A percentile compares a stretch with the other conserved stretches of the same genome.
Conservation (phyloP, 2,888 invertebrate species). For the Sinopyrophorus schimmeli region DNA sequence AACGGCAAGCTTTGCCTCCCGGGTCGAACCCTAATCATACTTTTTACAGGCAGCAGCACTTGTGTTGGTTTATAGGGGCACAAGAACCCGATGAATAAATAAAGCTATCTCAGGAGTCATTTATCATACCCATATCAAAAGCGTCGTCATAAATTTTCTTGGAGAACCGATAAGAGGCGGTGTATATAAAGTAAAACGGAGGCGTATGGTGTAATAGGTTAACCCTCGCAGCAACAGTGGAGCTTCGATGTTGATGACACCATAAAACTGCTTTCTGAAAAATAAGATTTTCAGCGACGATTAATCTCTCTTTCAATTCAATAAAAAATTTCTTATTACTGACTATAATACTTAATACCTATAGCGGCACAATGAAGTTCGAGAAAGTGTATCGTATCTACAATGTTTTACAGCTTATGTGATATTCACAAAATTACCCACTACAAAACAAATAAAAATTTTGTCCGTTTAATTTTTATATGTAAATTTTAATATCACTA, state of each 20-base stretch:
- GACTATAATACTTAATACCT: no score
- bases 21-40: slow-evolving; percentile 44
- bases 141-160: slow-evolving; percentile 60
- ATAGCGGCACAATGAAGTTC: no score
- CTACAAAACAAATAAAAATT: no score
- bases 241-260: slow-evolving; percentile 36
- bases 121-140: slow-evolving; percentile 63
- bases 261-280: no score
- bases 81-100: slow-evolving; percentile 63
- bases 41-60: slow-evolving; percentile 40
- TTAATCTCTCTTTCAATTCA: no score
- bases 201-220: slow-evolving; percentile 50
- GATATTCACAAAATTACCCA: no score
- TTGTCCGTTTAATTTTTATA: no score
- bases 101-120: slow-evolving; percentile 64
- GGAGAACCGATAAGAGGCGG: slow-evolving; percentile 51
- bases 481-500: no score
- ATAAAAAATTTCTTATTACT: no score
- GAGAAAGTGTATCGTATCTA: no score
- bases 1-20: slow-evolving; percentile 36
- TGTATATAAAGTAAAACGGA: slow-evolving; percentile 46
- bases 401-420: no score
- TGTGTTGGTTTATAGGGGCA: slow-evolving; percentile 43
- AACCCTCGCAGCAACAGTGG: slow-evolving; percentile 46
- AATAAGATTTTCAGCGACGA: no score